Evolutionary conservation across 2,888 invertebrate species (phyloP).

Genomic region (Thyatira batis): DNA sequence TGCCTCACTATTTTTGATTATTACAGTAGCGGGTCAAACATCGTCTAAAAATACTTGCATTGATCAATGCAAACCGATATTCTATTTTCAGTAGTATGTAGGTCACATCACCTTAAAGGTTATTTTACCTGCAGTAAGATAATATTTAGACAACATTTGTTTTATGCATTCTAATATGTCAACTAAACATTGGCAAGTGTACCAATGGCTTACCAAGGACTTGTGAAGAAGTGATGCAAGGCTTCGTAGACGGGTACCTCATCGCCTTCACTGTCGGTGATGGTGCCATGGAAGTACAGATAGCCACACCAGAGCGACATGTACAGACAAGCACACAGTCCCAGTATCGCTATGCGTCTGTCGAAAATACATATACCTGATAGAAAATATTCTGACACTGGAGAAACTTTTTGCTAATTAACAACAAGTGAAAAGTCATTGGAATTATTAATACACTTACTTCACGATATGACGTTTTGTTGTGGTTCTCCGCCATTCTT

Average conservation of each 20-base stretch:
- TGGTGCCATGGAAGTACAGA: slow-evolving; percentile 93
- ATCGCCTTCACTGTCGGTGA: slow-evolving; percentile 92
- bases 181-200: too few relatives aligned
- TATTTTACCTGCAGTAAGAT: too few relatives aligned
- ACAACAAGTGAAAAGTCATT: too few relatives aligned
- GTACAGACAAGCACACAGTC: slow-evolving; percentile 85
- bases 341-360: slow-evolving; percentile 84
- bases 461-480: slow-evolving; percentile 58
- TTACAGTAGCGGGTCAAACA: too few relatives aligned
- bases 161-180: too few relatives aligned
- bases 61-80: too few relatives aligned
- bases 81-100: too few relatives aligned
- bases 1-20: too few relatives aligned
- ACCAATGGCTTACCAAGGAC: slow-evolving; percentile 84
- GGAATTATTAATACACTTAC: slow-evolving; percentile 31
- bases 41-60: too few relatives aligned
- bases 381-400: not conserved
- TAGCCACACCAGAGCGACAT: slow-evolving; percentile 89
- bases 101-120: too few relatives aligned
- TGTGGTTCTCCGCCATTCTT: slow-evolving; percentile 89
- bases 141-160: too few relatives aligned
- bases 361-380: slow-evolving; percentile 15
- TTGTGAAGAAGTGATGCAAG: slow-evolving; percentile 93
- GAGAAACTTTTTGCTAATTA: not conserved
- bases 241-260: slow-evolving; percentile 94